A percentile compares a stretch with the other conserved stretches of the same genome.
Evolutionary conservation across 1,140 invertebrate species (phyloP).

Genomic region (Saccostrea echinata): DNA sequence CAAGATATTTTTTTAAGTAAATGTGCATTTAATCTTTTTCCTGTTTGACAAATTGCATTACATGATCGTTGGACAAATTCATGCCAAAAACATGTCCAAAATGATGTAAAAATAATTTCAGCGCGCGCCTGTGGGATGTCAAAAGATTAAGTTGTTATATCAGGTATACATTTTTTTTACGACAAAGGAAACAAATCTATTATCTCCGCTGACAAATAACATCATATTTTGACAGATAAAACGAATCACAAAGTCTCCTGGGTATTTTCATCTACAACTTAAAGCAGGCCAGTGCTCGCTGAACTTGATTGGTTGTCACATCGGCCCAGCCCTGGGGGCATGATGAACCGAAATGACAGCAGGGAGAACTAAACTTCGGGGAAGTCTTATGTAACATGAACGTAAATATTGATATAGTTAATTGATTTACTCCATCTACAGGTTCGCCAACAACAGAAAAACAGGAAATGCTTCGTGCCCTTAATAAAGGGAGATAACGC

Average conservation of each 20-base stretch:
- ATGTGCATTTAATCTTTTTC: conserved; percentile 32
- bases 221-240: conserved; percentile 39
- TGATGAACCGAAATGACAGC: background rate
- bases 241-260: background rate
- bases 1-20: conserved; percentile 8
- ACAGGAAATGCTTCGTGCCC: background rate
- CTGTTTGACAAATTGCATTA: conserved; percentile 37
- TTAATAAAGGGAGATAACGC: background rate
- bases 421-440: conserved; percentile 1
- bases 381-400: conserved; percentile 9
- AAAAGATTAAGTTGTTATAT: background rate
- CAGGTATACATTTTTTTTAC: conserved; percentile 18
- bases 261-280: conserved; percentile 1
- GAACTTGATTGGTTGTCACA: conserved; percentile 13
- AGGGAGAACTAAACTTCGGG: background rate
- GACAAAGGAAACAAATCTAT: conserved; percentile 39
- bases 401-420: background rate
- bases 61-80: conserved; percentile 18
- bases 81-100: conserved; percentile 24
- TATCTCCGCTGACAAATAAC: conserved; percentile 23
- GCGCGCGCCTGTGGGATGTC: conserved; percentile 17
- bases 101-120: conserved; percentile 17
- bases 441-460: background rate
- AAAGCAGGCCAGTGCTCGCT: background rate
- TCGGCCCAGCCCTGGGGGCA: conserved; percentile 3